Evolutionary conservation across 2,113 vertebrate genomes (phyloP), one percentile per base, ranked within the genome.

Genomic region (Apeltes quadracus): DNA sequence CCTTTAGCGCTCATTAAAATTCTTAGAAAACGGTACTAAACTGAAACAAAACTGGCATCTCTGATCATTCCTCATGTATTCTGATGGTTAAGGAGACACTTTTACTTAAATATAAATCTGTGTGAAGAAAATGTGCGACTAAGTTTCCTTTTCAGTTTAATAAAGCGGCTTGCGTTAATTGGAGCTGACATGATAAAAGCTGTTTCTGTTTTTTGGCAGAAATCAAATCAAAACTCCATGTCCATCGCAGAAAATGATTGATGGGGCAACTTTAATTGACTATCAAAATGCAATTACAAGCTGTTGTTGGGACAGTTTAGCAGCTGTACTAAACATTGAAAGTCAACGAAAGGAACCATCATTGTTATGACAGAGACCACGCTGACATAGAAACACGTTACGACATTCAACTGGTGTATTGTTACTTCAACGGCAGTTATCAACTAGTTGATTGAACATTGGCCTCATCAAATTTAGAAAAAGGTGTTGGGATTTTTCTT

Each of bases 211-310:
- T 76, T 54, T 87, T 85, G 69, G 65, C 66, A 76, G 61, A 84
- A 90, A 89, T 90, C 88, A 85, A 88, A 92, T 90, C 86, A 89
- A 88, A 92, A 82, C 78, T 87, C 79, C 84, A 80, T 83, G 91
- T 89, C 90, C 87, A 77, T 23, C 63, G 66, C 75, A 80, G 81
- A 80, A 81, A 86, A 78, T 93, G 93, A 94, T 94, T 92, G 92
- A 94, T 94, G 91, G 88, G 78, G 81, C 76, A 53, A 83, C 84
- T 93, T 91, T 93, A 94, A 94, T 93, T 92, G 91, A 91, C 92
- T 88, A 94, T 94, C 94, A 94, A 94, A 94, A 93, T 73, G 89
- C 89, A 93, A 94, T 94, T 94, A 93, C 83, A 90, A 93, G 87
- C 90, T 92, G 92, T 85, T 92, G 90, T 89, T 75, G 75, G 86